Evolutionary conservation across 2,797 vertebrate genomes (phyloP).

Genomic region (Aythya fuligula): DNA sequence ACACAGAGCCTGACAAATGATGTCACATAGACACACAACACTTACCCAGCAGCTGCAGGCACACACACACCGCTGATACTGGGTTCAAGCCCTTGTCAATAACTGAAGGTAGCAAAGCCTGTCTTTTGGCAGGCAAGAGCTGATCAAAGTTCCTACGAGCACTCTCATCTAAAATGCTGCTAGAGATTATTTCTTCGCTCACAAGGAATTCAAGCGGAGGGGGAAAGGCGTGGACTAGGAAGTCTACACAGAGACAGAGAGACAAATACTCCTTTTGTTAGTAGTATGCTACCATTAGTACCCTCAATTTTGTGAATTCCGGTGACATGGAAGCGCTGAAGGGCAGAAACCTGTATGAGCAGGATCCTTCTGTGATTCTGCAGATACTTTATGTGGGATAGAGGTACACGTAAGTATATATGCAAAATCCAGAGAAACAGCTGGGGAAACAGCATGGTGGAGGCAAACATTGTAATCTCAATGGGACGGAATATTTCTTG

Average conservation of each 20-base stretch:
- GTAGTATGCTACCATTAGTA: accelerated
- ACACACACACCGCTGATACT: neutral
- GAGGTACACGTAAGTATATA: neutral
- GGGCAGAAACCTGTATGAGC: neutral
- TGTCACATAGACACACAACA: neutral
- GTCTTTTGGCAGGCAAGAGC: neutral
- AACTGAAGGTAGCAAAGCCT: neutral
- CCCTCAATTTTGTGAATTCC: neutral
- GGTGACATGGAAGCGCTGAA: neutral
- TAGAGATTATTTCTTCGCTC: neutral
- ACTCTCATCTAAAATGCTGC: neutral
- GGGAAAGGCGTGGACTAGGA: neutral
- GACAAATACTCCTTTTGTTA: neutral
- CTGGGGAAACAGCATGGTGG: neutral
- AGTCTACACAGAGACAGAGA: neutral
- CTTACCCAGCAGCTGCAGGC: conserved; percentile 4
- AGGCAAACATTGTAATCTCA: neutral
- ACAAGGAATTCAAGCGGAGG: neutral
- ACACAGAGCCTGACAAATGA: conserved; percentile 19
- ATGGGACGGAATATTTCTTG: neutral
- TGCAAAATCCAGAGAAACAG: neutral
- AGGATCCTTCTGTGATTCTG: neutral
- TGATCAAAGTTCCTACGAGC: neutral
- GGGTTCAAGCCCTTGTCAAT: conserved; percentile 21
- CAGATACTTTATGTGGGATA: neutral